These are phyloP conservation scores for Aphelocoma coerulescens DNA, from an alignment of 2,113 vertebrate genomes.

Conservation along the genomic window DNA sequence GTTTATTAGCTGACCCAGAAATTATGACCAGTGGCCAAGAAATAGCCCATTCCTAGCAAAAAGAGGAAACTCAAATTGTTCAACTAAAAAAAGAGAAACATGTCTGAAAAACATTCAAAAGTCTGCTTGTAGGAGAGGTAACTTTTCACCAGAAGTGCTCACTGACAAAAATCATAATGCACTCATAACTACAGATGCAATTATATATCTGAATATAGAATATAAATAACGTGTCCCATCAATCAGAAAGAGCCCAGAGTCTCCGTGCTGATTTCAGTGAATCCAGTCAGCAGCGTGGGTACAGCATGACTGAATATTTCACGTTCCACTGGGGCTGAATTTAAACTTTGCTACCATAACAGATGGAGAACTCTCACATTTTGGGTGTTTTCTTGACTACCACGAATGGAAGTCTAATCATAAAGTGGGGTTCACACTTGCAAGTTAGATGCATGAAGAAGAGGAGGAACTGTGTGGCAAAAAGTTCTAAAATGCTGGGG, in stretches of 20 bases:
- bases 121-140: not conserved
- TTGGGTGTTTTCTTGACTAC: not conserved
- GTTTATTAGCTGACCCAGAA: constrained; percentile 33
- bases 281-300: not conserved
- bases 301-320: not conserved
- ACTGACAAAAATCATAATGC: not conserved
- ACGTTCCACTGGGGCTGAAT: not conserved
- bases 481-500: not conserved
- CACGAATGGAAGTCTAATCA: not conserved
- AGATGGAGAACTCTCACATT: not conserved
- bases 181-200: not conserved
- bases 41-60: not conserved
- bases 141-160: not conserved
- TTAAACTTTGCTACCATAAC: not conserved
- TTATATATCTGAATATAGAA: not conserved
- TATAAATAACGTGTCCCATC: not conserved
- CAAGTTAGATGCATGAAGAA: not conserved
- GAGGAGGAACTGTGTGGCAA: not conserved
- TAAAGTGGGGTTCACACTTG: not conserved
- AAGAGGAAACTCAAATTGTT: not conserved
- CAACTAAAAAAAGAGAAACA: not conserved
- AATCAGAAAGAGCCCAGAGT: not conserved
- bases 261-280: not conserved
- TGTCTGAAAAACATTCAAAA: not conserved
- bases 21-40: not conserved